Base-by-base conservation (phyloP, 2,888 invertebrate species). In the Colletes collaris region DNA sequence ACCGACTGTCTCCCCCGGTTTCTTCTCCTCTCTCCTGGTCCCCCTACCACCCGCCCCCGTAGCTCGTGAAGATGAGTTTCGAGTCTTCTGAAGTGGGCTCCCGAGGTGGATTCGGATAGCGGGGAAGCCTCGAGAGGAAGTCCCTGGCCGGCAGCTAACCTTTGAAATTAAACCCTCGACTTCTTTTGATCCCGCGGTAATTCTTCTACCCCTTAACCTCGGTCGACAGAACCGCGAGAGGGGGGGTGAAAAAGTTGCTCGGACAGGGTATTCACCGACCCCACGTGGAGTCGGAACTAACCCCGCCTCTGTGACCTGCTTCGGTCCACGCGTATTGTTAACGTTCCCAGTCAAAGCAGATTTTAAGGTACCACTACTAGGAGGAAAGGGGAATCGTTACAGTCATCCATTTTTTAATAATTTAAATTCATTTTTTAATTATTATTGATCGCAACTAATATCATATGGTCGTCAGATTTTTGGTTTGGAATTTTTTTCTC, bases 111-210 rank as follows among this genome's bases (percentile, higher is more conserved):
- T 64, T 71, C 64, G 71, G 49, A 35, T 58, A 64, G 49, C 71
- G 40, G 72, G 72, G 72, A 66, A 66, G 59, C 65, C 68, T 68
- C 56, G 68, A 58, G 62, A 75, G 68, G 49, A 63, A 56, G 50
- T 46, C 68, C 50, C 75, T 62, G 68, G 68, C 49, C 71, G 55
- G 68, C 64, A 46, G 59, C 60, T 62, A 64, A 70, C 78, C 75
- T 78, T 76, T 75, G 75, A 78, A 78, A 78, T 78, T 78, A 76
- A 70, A 76, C 68, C 62, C 78, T 60, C 78, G 75, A 76, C 67
- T 77, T 74, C 76, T 74, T 77, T 77, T 76, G 71, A 76, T 76
- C 60, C 55, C 58, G 55, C 8, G 58, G 58, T 56, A 52, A 77
- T 77, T 74, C 76, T 77, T 67, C 67, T 62, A 63, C 56, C 58